Evolutionary conservation across 2,797 vertebrate species (phyloP), one percentile per base, ranked within the genome.

Genomic region (Poecilia picta): DNA sequence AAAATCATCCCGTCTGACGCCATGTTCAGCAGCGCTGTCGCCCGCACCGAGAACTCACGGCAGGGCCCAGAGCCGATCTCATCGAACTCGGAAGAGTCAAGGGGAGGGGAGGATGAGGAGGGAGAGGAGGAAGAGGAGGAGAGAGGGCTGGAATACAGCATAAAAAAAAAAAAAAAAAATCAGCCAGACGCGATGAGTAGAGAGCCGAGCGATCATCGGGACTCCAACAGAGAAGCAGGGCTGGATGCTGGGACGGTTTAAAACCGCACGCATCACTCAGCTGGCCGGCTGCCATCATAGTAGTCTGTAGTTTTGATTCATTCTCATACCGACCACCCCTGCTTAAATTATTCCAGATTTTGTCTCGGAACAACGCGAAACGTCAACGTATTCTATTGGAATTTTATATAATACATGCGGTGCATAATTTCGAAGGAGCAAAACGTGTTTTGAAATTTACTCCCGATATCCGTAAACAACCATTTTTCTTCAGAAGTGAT

Each of bases 1-100:
- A 98, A 96, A 95, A 98, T 97, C 97, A 98, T 97, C 94, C 98
- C 97, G 97, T 98, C 98, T 92, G 97, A 95, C 97, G 98, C 97
- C 98, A 98, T 98, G 96, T 97, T 98, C 94, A 95, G 94, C 94
- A 96, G 95, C 94, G 96, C 96, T 96, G 95, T 95, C 95, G 93
- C 93, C 94, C 94, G 95, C 95, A 95, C 94, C 94, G 94, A 95
- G 92, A 95, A 95, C 93, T 94, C 94, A 93, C 93, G 95, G 94
- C 94, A 95, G 94, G 95, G 95, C 93, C 94, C 91, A 94, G 93
- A 92, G 94, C 90, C 94, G 95, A 96, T 90, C 94, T 86, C 94
- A 95, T 96, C 95, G 95, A 96, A 94, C 95, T 94, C 89, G 83
- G 87, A 84, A 84, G 86, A 83, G 88, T 88, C 85, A 88, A 90